Base-by-base conservation (phyloP, 2,113 vertebrate genomes). In the Perognathus longimembris region DNA sequence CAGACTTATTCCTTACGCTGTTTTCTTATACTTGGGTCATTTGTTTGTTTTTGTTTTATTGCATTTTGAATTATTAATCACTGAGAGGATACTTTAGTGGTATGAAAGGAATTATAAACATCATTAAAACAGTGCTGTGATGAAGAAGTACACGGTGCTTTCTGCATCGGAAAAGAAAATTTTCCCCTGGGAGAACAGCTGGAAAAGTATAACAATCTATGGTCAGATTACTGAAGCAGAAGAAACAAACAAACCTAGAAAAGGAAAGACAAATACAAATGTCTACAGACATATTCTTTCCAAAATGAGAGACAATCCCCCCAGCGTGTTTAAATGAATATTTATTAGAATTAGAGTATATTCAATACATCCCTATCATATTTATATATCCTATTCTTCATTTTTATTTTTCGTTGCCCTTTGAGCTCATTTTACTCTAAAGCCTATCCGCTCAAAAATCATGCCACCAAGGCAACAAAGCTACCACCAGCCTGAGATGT, bases 41-140 rank as follows among this genome's bases (percentile, higher is more conserved):
- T 95, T 93, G 78, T 92, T 93, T 96, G 66, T 15, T 76, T 90
- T 89, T 82, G 73, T 95, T 90, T 92, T 92, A 89, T 92, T 93
- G 45, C 78, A 69, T 87, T 87, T 95, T 95, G 45, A 94, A 92
- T 97, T 95, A 93, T 94, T 96, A 94, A 82, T 92, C 50, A 70
- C 50, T 70, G 61, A 76, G n/a, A 79, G 38, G 79, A 89, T 81
- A 94, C 78, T 77, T 94, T 88, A 42, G 78, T 95, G 61, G 11
- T 90, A 5, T 90, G 94, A 82, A 94, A 90, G 71, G 76, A 93
- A 71, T 88, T 70, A 71, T 87, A 92, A 92, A 82, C 85, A 67
- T 59, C 91, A 21, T 64, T 40, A 82, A 67, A 66, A n/a, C 81
- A 66, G n/a, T 85, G 57, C 22, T 69, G 42, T 82, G 69, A 70